Conservation (phyloP, 2,797 vertebrate species). For the Eleutherodactylus coqui region DNA sequence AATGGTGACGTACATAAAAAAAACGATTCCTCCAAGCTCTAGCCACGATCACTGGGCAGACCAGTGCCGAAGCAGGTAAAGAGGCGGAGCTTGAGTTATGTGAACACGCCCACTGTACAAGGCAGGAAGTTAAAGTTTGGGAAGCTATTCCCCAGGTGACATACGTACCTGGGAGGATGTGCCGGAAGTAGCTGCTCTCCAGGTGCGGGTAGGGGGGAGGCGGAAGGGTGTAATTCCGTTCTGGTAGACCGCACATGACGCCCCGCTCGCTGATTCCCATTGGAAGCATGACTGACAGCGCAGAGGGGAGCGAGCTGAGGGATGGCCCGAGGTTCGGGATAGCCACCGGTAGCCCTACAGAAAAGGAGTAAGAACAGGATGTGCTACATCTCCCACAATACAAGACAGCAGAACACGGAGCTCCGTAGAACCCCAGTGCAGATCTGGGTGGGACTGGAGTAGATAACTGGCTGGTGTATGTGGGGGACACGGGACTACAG, state of each 20-base stretch:
- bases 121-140: no score
- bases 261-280: constrained; percentile 97
- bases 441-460: neutral
- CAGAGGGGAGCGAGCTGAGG: constrained; percentile 92
- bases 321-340: constrained; percentile 95
- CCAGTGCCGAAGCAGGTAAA: no score
- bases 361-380: neutral
- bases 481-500: neutral
- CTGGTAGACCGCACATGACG: constrained; percentile 96
- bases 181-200: constrained; percentile 98
- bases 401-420: neutral
- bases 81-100: no score
- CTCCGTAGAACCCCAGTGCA: no score
- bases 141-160: no score
- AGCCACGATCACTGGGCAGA: no score
- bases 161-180: constrained; percentile 96
- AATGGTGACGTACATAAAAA: no score
- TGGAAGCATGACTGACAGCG: constrained; percentile 96
- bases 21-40: no score
- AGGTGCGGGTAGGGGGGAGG: constrained; percentile 96
- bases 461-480: neutral
- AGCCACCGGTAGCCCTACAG: constrained; percentile 91
- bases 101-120: no score
- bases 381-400: neutral
- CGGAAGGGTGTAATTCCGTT: constrained; percentile 95